A percentile compares a stretch with the other conserved stretches of the same genome.
These are phyloP conservation scores for Paramormyrops kingsleyae DNA, from an alignment of 2,113 vertebrate genomes.

Conservation along the genomic window DNA sequence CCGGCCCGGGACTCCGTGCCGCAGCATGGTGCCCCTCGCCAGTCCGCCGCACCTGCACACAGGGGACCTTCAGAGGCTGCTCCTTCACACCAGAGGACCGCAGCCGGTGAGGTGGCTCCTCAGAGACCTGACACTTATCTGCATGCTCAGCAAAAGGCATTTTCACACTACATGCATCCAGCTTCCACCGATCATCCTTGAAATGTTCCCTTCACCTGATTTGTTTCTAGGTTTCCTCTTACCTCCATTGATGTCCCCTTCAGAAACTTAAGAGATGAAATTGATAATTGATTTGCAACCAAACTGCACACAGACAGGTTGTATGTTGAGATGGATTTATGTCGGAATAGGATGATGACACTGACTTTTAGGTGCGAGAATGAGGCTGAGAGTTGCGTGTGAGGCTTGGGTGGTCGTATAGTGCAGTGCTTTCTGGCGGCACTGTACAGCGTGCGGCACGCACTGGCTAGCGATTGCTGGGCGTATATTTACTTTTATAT, in stretches of 20 bases:
- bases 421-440: neutral
- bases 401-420: neutral
- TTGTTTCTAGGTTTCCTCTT: neutral
- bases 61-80: conserved; percentile 3
- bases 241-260: neutral
- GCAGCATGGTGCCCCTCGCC: conserved; percentile 47
- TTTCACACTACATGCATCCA: neutral
- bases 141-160: neutral
- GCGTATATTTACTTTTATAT: neutral
- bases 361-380: neutral
- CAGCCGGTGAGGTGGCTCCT: neutral
- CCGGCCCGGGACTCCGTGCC: conserved; percentile 26
- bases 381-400: neutral
- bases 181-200: neutral
- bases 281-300: neutral
- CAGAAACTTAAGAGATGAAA: neutral
- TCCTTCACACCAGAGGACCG: neutral
- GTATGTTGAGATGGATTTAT: neutral
- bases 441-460: neutral
- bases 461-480: neutral
- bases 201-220: neutral
- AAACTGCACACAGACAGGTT: neutral
- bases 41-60: conserved; percentile 38
- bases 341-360: neutral
- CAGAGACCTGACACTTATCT: neutral